Conservation (phyloP, 2,797 vertebrate species). For the Pipistrellus pipistrellus region DNA sequence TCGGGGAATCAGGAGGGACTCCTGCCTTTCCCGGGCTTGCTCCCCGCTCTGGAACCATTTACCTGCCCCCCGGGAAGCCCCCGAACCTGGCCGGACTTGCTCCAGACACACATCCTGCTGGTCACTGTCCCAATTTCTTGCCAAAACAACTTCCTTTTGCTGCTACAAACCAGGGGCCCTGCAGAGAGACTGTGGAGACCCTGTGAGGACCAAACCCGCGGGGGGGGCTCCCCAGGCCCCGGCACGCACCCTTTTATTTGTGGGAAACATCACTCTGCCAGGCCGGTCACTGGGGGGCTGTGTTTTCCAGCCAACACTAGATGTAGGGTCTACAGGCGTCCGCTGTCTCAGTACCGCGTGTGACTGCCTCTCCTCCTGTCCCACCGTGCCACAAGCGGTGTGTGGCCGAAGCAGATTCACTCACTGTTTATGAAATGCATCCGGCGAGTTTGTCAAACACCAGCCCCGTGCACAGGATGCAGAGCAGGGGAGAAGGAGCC, state of each 20-base stretch:
- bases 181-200: neutral
- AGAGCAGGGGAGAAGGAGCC: neutral
- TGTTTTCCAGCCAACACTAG: neutral
- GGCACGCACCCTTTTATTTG: neutral
- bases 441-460: neutral
- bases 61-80: neutral
- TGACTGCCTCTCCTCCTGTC: neutral
- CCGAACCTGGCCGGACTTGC: neutral
- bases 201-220: neutral
- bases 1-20: neutral
- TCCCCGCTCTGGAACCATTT: neutral
- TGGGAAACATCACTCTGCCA: neutral
- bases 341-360: neutral
- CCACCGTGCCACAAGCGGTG: fast-evolving
- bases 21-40: neutral
- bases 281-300: neutral
- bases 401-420: neutral
- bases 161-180: neutral
- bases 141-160: neutral
- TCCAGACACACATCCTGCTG: neutral
- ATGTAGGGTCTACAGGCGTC: neutral
- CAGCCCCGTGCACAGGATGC: neutral
- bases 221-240: neutral
- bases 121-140: neutral
- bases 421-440: neutral